A percentile compares a stretch with the other conserved stretches of the same genome.
Evolutionary conservation across 2,113 vertebrate species (phyloP).

Genomic region (Ptilonorhynchus violaceus): DNA sequence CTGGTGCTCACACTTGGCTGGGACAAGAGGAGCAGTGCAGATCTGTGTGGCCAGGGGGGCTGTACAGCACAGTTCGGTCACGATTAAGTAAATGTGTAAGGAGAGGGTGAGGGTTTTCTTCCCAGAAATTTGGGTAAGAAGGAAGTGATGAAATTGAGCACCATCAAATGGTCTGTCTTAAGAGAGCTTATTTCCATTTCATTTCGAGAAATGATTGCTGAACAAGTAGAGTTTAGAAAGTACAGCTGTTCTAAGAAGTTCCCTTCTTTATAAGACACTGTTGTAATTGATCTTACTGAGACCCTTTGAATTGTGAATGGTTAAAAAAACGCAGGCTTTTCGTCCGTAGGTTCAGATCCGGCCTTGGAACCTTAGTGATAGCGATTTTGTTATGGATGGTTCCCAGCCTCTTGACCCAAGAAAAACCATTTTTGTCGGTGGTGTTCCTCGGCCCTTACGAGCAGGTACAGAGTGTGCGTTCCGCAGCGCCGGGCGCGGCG

Average conservation of each 20-base stretch:
- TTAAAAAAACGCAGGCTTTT: slow-evolving; percentile 44
- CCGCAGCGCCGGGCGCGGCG: neutral
- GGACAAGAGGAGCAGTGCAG: neutral
- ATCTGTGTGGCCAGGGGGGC: neutral
- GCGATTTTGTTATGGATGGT: slow-evolving; percentile 99
- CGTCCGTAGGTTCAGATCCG: slow-evolving; percentile 91
- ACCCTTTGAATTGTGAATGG: slow-evolving; percentile 40
- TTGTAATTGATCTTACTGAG: slow-evolving; percentile 22
- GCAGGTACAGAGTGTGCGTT: slow-evolving; percentile 82
- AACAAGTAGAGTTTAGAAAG: neutral
- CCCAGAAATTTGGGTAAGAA: slow-evolving; percentile 10
- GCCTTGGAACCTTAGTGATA: slow-evolving; percentile 99
- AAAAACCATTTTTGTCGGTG: slow-evolving; percentile 99
- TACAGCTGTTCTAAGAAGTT: neutral
- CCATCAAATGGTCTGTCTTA: neutral
- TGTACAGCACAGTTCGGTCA: neutral
- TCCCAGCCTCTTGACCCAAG: slow-evolving; percentile 97
- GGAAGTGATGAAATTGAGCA: slow-evolving; percentile 42
- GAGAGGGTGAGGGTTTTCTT: neutral
- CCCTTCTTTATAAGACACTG: neutral
- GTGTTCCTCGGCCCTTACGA: slow-evolving; percentile 95
- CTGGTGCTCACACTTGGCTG: neutral
- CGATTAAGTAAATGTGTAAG: neutral
- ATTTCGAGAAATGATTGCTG: neutral
- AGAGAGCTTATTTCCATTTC: neutral